These are phyloP conservation scores for Andrena camellia DNA, from an alignment of 2,888 invertebrate genomes.

Conservation along the genomic window DNA sequence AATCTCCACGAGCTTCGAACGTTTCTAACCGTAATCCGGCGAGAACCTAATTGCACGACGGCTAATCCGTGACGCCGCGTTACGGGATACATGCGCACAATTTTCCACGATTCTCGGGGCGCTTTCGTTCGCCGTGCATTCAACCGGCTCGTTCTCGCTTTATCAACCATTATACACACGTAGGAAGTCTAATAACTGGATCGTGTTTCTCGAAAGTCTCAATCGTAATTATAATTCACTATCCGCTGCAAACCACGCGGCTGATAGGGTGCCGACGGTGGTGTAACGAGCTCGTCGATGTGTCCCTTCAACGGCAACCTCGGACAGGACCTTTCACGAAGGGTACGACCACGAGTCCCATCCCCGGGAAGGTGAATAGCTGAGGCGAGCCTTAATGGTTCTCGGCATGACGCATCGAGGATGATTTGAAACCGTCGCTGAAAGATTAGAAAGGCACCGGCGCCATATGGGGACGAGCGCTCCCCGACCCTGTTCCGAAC, in stretches of 20 bases:
- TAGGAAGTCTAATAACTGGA: too few species aligned
- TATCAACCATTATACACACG: background rate
- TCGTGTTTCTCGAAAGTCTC: too few species aligned
- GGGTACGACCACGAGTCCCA: background rate
- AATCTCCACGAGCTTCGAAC: conserved; percentile 28
- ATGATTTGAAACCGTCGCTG: conserved; percentile 55
- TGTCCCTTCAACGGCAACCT: conserved; percentile 1
- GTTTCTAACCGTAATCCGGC: conserved; percentile 30
- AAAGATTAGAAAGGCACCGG: conserved; percentile 66
- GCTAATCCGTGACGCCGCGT: conserved; percentile 28
- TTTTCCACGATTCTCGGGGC: background rate
- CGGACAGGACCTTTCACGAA: conserved; percentile 1
- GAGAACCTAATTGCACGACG: conserved; percentile 38
- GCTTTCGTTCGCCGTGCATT: background rate
- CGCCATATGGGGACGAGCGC: conserved; percentile 60
- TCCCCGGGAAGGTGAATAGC: background rate
- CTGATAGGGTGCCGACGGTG: background rate
- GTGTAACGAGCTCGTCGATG: conserved; percentile 3
- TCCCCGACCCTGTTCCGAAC: conserved; percentile 32
- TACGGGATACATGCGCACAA: background rate
- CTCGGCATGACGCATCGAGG: conserved; percentile 42
- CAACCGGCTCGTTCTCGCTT: background rate
- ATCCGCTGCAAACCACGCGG: too few species aligned
- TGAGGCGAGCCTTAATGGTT: conserved; percentile 40
- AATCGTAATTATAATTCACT: too few species aligned